Percentiles rank a stretch among this genome's conserved stretches.
phyloP scores from a whole-genome alignment of 2,888 invertebrate species.

The Epsilonema sp. region DNA sequence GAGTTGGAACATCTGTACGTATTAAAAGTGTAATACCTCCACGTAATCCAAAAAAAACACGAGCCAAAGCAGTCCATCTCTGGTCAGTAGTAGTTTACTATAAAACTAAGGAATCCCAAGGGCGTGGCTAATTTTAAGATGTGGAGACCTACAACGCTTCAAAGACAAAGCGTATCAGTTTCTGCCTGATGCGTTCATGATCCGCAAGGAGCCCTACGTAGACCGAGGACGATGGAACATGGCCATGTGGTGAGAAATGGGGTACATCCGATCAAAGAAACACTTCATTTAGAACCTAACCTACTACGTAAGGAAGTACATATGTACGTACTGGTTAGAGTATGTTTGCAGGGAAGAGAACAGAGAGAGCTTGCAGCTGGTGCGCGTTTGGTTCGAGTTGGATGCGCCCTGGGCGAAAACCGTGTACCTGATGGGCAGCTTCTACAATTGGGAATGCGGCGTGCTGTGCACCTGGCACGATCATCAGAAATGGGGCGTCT shows the following conservation, averaged over 20 bases:
- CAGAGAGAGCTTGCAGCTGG: too few relatives aligned
- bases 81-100: too few relatives aligned
- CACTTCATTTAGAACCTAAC: too few relatives aligned
- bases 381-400: conserved; percentile 12
- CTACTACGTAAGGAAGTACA: too few relatives aligned
- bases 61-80: too few relatives aligned
- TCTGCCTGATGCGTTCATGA: conserved; percentile 1
- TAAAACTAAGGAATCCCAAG: too few relatives aligned
- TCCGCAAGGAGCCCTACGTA: conserved; percentile 3
- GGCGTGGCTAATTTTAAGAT: neutral
- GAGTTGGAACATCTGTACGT: neutral
- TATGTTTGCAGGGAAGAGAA: too few relatives aligned
- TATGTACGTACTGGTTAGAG: too few relatives aligned
- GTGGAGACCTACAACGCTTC: neutral
- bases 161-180: neutral
- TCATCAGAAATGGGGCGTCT: conserved; percentile 14
- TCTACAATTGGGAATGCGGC: conserved; percentile 21
- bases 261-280: neutral
- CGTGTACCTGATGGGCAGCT: conserved; percentile 18
- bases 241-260: neutral
- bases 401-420: conserved; percentile 12
- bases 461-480: conserved; percentile 14
- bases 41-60: too few relatives aligned
- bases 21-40: too few relatives aligned
- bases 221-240: conserved; percentile 1